Evolutionary conservation across 2,888 invertebrate genomes (phyloP).

Genomic region (Phymatocera aterrima): DNA sequence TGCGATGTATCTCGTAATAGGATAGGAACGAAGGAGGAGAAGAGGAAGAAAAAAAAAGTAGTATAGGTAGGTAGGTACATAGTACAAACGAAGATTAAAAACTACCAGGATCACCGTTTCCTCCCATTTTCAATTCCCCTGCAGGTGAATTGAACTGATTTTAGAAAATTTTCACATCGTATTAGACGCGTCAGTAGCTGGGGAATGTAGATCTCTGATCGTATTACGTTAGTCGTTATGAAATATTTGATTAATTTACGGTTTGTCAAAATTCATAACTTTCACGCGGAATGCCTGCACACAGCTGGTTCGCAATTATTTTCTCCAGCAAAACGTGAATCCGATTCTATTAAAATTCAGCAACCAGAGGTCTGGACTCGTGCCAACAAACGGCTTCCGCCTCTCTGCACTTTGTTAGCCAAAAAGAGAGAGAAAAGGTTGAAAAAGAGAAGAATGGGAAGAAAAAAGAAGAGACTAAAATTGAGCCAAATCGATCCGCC

Average conservation of each 20-base stretch:
- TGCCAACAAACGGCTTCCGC: constrained; percentile 25
- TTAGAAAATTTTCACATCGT: no score
- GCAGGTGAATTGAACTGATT: no score
- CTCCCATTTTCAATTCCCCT: no score
- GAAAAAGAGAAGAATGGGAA: not conserved
- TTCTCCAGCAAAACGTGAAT: constrained; percentile 16
- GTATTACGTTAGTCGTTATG: not conserved
- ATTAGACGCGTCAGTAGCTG: no score
- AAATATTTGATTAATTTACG: constrained; percentile 36
- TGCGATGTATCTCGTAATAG: no score
- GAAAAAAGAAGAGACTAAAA: not conserved
- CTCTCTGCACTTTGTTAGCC: constrained; percentile 1
- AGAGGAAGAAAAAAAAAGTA: no score
- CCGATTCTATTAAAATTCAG: constrained; percentile 32
- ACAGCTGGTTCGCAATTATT: constrained; percentile 38
- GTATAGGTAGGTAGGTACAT: no score
- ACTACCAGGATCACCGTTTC: no score
- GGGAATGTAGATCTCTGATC: no score
- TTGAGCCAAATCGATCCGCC: not conserved
- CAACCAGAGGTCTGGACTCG: constrained; percentile 14
- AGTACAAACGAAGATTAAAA: no score
- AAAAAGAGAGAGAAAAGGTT: no score
- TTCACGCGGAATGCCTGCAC: constrained; percentile 7
- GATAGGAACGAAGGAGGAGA: no score
- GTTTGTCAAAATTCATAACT: constrained; percentile 28